Conservation (phyloP, 2,797 vertebrate species). For the Hipposideros larvatus region DNA sequence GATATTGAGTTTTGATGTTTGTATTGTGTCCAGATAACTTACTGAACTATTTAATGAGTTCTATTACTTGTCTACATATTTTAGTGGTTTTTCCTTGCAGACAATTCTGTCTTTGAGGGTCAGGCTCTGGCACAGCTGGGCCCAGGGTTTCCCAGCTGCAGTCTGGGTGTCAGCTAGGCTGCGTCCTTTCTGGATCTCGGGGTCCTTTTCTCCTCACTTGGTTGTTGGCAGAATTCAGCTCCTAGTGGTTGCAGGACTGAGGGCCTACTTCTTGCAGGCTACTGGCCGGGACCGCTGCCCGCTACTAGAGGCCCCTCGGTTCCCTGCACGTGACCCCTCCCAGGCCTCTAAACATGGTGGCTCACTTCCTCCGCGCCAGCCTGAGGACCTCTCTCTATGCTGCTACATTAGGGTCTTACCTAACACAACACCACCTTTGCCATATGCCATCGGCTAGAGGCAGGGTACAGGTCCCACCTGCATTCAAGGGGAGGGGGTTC, state of each 20-base stretch:
- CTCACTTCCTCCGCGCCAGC: neutral
- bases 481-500: too few relatives aligned
- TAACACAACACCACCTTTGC: neutral
- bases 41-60: neutral
- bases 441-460: rapidly evolving
- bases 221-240: too few relatives aligned
- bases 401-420: too few relatives aligned
- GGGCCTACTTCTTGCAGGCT: neutral
- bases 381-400: neutral
- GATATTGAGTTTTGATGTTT: neutral
- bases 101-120: rapidly evolving
- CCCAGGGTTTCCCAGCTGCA: neutral
- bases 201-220: rapidly evolving
- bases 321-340: neutral
- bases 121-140: neutral
- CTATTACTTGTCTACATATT: neutral
- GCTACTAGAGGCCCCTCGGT: neutral
- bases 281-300: rapidly evolving
- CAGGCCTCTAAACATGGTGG: neutral
- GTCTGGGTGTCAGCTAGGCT: neutral
- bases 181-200: neutral
- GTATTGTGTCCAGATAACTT: neutral
- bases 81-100: neutral
- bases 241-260: neutral
- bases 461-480: neutral